Conservation (phyloP, 2,113 vertebrate genomes). For the Peromyscus californicus region DNA sequence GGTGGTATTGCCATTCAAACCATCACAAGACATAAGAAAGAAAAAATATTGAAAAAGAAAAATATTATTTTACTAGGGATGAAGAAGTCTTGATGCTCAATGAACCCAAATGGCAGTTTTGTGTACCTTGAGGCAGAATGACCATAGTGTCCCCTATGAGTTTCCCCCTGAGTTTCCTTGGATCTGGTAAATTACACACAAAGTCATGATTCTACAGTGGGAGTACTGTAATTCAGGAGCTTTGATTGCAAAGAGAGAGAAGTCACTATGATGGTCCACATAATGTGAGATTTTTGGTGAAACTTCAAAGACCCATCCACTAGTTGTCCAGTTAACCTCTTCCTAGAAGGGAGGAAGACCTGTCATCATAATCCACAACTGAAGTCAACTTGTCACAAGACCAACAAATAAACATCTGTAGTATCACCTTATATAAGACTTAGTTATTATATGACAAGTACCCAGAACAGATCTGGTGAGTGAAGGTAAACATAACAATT, state of each 20-base stretch:
- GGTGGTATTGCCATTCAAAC: neutral
- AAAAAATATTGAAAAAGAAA: neutral
- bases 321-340: neutral
- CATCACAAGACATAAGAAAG: too few relatives aligned
- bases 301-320: neutral
- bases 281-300: neutral
- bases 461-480: neutral
- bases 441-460: neutral
- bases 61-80: neutral
- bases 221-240: neutral
- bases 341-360: neutral
- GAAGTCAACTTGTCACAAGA: neutral
- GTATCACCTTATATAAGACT: neutral
- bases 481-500: neutral
- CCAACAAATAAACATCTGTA: neutral
- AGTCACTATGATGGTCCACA: neutral
- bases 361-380: neutral
- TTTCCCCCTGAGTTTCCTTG: neutral
- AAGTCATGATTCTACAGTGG: neutral
- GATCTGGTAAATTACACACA: neutral
- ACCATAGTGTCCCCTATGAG: too few relatives aligned
- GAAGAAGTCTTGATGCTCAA: neutral
- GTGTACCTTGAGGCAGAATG: too few relatives aligned
- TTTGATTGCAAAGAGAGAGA: neutral
- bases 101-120: too few relatives aligned